These are phyloP conservation scores for Apamea monoglypha DNA, from an alignment of 2,888 invertebrate species.

Conservation along the genomic window DNA sequence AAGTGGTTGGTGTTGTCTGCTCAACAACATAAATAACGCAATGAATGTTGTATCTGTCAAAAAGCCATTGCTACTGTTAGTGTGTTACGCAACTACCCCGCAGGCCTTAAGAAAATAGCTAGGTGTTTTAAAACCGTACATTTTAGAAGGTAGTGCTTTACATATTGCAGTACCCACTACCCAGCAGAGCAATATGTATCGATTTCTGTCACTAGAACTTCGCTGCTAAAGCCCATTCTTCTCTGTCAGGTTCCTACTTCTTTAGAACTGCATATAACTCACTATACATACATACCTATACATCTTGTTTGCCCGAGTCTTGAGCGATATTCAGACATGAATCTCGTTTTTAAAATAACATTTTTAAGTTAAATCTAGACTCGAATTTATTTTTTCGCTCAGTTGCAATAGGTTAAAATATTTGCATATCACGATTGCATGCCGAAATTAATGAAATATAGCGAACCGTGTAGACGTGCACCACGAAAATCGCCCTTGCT, in stretches of 20 bases:
- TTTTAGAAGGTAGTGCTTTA: slow-evolving; percentile 5
- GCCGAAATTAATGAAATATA: neutral
- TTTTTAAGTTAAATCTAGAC: neutral
- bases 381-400: neutral
- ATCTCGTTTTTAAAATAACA: slow-evolving; percentile 14
- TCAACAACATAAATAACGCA: too few relatives aligned
- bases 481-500: neutral
- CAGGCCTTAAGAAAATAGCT: neutral
- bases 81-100: too few relatives aligned
- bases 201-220: slow-evolving; percentile 50
- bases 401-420: neutral
- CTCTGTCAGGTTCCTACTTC: slow-evolving; percentile 45
- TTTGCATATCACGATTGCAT: neutral
- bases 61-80: too few relatives aligned
- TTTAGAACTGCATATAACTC: slow-evolving; percentile 42
- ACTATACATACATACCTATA: neutral
- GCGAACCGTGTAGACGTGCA: neutral
- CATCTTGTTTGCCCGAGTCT: slow-evolving; percentile 8
- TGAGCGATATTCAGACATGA: slow-evolving; percentile 19
- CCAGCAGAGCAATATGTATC: slow-evolving; percentile 49
- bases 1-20: too few relatives aligned
- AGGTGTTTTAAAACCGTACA: slow-evolving; percentile 9
- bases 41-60: too few relatives aligned
- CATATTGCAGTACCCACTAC: slow-evolving; percentile 33
- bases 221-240: slow-evolving; percentile 36